Conservation (phyloP, 1,140 invertebrate species). For the Drosophila bipectinata region DNA sequence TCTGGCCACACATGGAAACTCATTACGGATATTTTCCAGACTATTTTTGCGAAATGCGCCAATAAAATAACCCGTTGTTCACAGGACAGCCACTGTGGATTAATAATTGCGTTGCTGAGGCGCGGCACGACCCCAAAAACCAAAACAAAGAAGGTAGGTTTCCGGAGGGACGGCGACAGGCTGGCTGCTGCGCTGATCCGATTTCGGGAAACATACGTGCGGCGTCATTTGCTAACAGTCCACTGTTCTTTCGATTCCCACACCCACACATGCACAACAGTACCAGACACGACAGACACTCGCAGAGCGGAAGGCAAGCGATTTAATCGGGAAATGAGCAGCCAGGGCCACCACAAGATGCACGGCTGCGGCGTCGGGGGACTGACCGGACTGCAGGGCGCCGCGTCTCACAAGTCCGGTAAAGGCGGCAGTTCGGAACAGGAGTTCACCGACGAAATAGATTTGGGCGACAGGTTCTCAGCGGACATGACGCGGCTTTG, state of each 20-base stretch:
- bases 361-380: slow-evolving; percentile 37
- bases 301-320: not conserved
- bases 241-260: slow-evolving; percentile 2
- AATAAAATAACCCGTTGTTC: not conserved
- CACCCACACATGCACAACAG: slow-evolving; percentile 4
- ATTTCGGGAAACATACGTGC: not conserved
- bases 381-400: slow-evolving; percentile 2
- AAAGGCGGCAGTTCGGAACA: slow-evolving; percentile 24
- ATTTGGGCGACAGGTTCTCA: slow-evolving; percentile 75
- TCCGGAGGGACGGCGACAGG: not conserved
- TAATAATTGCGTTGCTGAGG: not conserved
- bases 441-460: slow-evolving; percentile 62
- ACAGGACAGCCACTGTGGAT: not conserved
- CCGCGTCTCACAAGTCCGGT: slow-evolving; percentile 24
- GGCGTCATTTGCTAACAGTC: slow-evolving; percentile 7
- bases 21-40: slow-evolving; percentile 2
- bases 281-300: slow-evolving; percentile 5
- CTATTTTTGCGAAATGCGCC: slow-evolving; percentile 2
- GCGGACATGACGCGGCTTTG: slow-evolving; percentile 90
- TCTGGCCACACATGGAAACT: not conserved
- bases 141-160: not conserved
- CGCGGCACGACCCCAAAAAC: not conserved
- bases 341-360: slow-evolving; percentile 76
- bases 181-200: not conserved
- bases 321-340: slow-evolving; percentile 51